phyloP scores from a whole-genome alignment of 2,113 vertebrate genomes.

The Scalopus aquaticus region DNA sequence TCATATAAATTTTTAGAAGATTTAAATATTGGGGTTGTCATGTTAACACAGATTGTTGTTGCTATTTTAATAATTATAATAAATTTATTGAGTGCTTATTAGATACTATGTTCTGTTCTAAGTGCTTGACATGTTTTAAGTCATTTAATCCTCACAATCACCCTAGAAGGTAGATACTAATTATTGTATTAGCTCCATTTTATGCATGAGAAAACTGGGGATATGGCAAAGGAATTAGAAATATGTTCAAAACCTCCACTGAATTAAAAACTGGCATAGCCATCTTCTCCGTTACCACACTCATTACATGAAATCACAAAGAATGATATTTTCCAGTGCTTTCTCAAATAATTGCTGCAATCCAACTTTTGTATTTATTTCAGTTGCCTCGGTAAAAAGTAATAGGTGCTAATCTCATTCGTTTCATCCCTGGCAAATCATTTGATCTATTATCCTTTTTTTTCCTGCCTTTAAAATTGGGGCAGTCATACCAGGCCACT shows the following conservation, averaged over 20 bases:
- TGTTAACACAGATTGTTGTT: conserved; percentile 46
- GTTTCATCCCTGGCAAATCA: conserved; percentile 53
- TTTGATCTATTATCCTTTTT: conserved; percentile 50
- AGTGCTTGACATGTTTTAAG: conserved; percentile 41
- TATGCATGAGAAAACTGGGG: conserved; percentile 54
- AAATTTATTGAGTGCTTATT: conserved; percentile 27
- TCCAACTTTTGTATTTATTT: conserved; percentile 54
- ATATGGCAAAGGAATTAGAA: conserved; percentile 56
- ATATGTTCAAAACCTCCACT: conserved; percentile 54
- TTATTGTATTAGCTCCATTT: conserved; percentile 68
- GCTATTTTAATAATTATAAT: not conserved
- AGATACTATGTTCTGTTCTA: conserved; percentile 39
- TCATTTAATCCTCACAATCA: conserved; percentile 43
- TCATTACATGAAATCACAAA: conserved; percentile 65
- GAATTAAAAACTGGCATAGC: conserved; percentile 58
- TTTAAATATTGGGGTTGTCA: conserved; percentile 41
- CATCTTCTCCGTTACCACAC: conserved; percentile 63
- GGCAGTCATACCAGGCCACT: conserved; percentile 43
- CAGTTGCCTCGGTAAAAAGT: conserved; percentile 55
- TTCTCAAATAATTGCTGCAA: conserved; percentile 53
- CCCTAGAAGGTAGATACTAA: conserved; percentile 21
- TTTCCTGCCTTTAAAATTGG: conserved; percentile 56
- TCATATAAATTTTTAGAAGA: conserved; percentile 45
- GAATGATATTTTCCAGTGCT: conserved; percentile 59
- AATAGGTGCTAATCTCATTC: conserved; percentile 31